Evolutionary conservation across 2,888 invertebrate species (phyloP).

Genomic region (Pyrrhosoma nymphula): DNA sequence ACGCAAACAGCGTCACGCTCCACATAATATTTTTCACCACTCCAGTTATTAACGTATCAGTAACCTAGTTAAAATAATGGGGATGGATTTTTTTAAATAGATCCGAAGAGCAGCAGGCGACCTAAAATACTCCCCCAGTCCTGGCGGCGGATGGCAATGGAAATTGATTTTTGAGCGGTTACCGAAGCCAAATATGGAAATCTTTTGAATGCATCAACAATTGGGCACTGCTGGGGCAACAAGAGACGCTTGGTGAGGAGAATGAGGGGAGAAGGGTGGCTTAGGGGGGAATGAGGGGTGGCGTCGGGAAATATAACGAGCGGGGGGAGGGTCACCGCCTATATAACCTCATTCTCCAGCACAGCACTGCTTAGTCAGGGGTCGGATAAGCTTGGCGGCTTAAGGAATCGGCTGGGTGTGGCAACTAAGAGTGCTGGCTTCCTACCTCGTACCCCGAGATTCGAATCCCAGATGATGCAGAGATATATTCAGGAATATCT

Average conservation of each 20-base stretch:
- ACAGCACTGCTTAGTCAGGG: neutral
- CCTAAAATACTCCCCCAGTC: neutral
- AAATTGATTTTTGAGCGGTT: slow-evolving; percentile 36
- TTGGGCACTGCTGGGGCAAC: slow-evolving; percentile 26
- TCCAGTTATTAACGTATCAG: too few relatives aligned
- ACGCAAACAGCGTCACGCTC: too few relatives aligned
- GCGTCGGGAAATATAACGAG: neutral
- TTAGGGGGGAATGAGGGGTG: neutral
- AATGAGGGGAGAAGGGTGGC: neutral
- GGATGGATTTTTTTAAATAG: neutral
- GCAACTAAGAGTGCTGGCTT: neutral
- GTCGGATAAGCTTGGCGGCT: too few relatives aligned
- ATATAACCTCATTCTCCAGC: neutral
- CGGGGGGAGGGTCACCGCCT: neutral
- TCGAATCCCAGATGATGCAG: too few relatives aligned
- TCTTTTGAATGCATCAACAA: slow-evolving; percentile 36
- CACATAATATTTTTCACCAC: too few relatives aligned
- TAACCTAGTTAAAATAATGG: neutral
- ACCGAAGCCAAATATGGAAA: slow-evolving; percentile 23
- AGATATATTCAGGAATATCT: too few relatives aligned
- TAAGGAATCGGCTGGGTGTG: neutral
- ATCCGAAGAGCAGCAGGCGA: neutral
- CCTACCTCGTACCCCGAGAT: too few relatives aligned
- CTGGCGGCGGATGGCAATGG: neutral
- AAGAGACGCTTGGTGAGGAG: neutral